These are phyloP conservation scores for Sinocyclocheilus rhinocerous DNA, from an alignment of 2,113 vertebrate genomes.

Conservation along the genomic window DNA sequence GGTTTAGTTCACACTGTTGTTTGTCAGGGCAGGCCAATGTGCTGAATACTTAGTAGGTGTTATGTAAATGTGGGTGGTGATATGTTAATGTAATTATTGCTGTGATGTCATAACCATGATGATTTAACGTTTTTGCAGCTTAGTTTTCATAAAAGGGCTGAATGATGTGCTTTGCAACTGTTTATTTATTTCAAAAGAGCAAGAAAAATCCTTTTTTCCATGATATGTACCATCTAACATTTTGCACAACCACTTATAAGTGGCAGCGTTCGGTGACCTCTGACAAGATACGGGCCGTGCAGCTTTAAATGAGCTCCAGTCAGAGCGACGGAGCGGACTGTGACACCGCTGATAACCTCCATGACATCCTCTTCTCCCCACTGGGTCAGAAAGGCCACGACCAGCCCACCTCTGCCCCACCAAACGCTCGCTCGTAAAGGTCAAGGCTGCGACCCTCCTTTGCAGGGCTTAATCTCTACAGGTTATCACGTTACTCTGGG, in stretches of 20 bases:
- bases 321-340: not conserved
- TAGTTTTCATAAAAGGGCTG: too few species aligned
- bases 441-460: constrained; percentile 54
- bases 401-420: constrained; percentile 50
- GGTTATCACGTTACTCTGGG: constrained; percentile 60
- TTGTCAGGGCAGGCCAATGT: too few species aligned
- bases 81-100: too few species aligned
- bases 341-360: constrained; percentile 28
- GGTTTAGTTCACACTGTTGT: too few species aligned
- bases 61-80: too few species aligned
- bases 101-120: too few species aligned
- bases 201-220: not conserved
- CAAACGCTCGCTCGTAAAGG: constrained; percentile 59
- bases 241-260: not conserved
- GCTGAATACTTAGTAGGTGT: too few species aligned
- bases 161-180: too few species aligned
- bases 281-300: not conserved
- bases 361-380: constrained; percentile 49
- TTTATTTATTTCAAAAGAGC: not conserved
- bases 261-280: constrained; percentile 8
- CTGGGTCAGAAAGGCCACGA: constrained; percentile 55
- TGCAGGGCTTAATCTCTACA: constrained; percentile 56
- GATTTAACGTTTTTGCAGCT: too few species aligned
- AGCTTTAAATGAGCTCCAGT: constrained; percentile 25
- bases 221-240: not conserved